A percentile compares a stretch with the other conserved stretches of the same genome.
Evolutionary conservation across 1,140 invertebrate species (phyloP).

Genomic region (Cydia pomonella): DNA sequence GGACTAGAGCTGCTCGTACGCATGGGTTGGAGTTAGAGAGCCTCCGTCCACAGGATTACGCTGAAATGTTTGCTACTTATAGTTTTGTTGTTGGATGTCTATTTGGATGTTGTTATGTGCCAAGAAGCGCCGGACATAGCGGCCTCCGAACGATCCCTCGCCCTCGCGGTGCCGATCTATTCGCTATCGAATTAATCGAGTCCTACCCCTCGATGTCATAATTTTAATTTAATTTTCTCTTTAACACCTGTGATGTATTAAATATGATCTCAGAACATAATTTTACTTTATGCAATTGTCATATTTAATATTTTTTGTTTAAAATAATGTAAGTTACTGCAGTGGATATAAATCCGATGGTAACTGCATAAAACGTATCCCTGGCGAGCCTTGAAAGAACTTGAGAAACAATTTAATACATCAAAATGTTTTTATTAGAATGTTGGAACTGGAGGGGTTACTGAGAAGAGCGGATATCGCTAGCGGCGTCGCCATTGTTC

Average conservation of each 20-base stretch:
- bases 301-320: conserved; percentile 74
- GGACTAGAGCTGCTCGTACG: not conserved
- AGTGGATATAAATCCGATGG: conserved; percentile 24
- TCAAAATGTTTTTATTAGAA: conserved; percentile 56
- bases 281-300: conserved; percentile 77
- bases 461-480: conserved; percentile 17
- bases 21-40: not conserved
- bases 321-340: conserved; percentile 65
- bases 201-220: conserved; percentile 40
- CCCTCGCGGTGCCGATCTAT: conserved; percentile 20
- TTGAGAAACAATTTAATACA: conserved; percentile 79
- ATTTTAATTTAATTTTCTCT: conserved; percentile 70
- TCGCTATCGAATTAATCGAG: conserved; percentile 26
- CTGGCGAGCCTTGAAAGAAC: conserved; percentile 40
- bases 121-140: conserved; percentile 35
- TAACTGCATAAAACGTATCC: conserved; percentile 56
- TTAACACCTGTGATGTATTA: conserved; percentile 80
- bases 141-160: conserved; percentile 19
- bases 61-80: conserved; percentile 41
- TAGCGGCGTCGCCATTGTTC: conserved; percentile 16
- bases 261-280: conserved; percentile 81
- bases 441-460: conserved; percentile 8
- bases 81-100: conserved; percentile 56
- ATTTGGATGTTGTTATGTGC: conserved; percentile 47
- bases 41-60: not conserved